These are phyloP conservation scores for Merops nubicus DNA, from an alignment of 2,113 vertebrate genomes.

Conservation along the genomic window DNA sequence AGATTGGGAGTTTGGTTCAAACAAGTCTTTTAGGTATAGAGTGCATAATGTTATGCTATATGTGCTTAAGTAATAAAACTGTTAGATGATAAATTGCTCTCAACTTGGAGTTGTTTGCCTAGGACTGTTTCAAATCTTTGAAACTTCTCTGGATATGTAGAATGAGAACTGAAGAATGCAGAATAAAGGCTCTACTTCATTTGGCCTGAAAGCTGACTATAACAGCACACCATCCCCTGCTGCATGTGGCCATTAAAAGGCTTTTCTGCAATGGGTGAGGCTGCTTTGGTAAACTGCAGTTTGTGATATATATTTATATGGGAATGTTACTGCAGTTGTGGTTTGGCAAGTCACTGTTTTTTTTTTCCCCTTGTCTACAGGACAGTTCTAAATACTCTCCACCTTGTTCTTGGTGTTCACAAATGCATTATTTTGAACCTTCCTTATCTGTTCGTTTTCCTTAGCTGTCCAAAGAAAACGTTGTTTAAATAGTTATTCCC, in stretches of 20 bases:
- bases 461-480: slow-evolving; percentile 44
- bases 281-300: neutral
- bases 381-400: neutral
- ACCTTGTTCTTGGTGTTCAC: neutral
- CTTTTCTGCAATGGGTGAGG: neutral
- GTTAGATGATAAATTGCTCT: neutral
- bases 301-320: neutral
- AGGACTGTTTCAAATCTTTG: neutral
- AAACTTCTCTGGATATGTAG: neutral
- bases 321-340: neutral
- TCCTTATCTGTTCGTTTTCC: slow-evolving; percentile 14
- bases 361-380: neutral
- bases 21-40: neutral
- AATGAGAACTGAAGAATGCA: neutral
- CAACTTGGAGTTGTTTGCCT: neutral
- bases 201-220: neutral
- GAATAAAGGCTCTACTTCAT: neutral
- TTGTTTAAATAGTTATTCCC: slow-evolving; percentile 51
- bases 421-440: slow-evolving; percentile 2
- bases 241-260: neutral
- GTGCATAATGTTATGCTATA: neutral
- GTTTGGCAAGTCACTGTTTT: neutral
- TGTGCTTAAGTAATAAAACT: neutral
- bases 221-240: neutral
- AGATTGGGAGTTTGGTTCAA: neutral